Evolutionary conservation across 2,888 invertebrate species (phyloP), one percentile per base, ranked within the genome.

Genomic region (Julus scandinavius): DNA sequence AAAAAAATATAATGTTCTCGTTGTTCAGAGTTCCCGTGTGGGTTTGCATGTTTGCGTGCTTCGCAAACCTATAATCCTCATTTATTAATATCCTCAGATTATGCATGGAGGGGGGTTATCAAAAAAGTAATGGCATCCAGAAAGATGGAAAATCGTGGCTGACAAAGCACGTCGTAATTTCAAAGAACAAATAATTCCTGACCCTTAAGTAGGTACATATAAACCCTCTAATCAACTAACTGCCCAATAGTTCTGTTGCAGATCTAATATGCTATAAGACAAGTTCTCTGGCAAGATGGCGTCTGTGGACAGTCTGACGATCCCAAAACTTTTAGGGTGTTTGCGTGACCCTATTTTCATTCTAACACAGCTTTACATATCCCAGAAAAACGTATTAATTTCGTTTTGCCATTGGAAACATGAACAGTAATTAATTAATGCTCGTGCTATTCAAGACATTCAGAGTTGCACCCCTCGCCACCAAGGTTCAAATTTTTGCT

Each of bases 81-180:
- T 80, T 80, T 80, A 80, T 80, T 80, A 80, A 80, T 80, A 80
- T 80, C 80, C 13, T 29, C 80, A 29, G 80, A 80, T 80, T 80
- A 80, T 80, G 80, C 80, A 80, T 80, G 15, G 80, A 80, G 80
- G 80, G 45, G 80, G 80, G 38, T 80, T 80, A 80, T 80, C 80
- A 80, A 40, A 40, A 80, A 80, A 80, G 80, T 80, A 80, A 80
- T 80, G 80, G 80, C 80, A 80, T 29, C 80, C 80, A 40, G 29
- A 80, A 80, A 72, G 29, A 29, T 29, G 72, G 2, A 72, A 29
- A 72, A 80, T 38, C 80, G 80, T 80, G 80, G 80, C 9, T 80
- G 38, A 38, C 80, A 15, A 45, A 80, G 15, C 29, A 15, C 80
- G 15, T 80, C 80, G 38, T 80, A 80, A 80, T 80, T 80, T 38